phyloP scores from a whole-genome alignment of 2,113 vertebrate species.

The Brienomyrus brachyistius region DNA sequence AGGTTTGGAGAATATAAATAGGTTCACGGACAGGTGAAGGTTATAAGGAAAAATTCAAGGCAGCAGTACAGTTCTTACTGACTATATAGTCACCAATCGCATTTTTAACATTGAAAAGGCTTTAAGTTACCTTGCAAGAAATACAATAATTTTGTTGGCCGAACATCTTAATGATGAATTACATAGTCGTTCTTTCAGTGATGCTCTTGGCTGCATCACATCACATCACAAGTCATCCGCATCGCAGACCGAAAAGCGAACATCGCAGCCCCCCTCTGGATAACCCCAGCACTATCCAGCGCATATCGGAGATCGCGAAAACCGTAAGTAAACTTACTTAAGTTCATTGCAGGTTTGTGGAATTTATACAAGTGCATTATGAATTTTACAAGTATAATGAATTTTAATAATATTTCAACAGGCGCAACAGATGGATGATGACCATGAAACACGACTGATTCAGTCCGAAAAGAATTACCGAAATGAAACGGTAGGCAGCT shows the following conservation, averaged over 20 bases:
- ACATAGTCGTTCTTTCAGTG: neutral
- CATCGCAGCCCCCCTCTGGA: slow-evolving; percentile 28
- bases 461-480: slow-evolving; percentile 16
- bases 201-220: neutral
- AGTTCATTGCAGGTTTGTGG: neutral
- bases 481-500: slow-evolving; percentile 4
- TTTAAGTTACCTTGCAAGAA: neutral
- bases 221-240: neutral
- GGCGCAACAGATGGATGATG: slow-evolving; percentile 36
- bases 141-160: neutral
- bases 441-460: slow-evolving; percentile 38
- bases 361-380: neutral
- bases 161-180: slow-evolving; percentile 27
- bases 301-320: slow-evolving; percentile 23
- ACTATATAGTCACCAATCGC: neutral
- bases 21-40: neutral
- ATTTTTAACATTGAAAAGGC: neutral
- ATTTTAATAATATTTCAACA: slow-evolving; percentile 11
- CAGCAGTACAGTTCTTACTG: neutral
- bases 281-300: slow-evolving; percentile 35
- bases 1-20: slow-evolving; percentile 29
- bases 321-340: slow-evolving; percentile 27
- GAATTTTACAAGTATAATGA: neutral
- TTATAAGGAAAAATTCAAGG: neutral
- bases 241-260: neutral